Conservation (phyloP, 1,140 invertebrate species). For the Brachionus angularis region DNA sequence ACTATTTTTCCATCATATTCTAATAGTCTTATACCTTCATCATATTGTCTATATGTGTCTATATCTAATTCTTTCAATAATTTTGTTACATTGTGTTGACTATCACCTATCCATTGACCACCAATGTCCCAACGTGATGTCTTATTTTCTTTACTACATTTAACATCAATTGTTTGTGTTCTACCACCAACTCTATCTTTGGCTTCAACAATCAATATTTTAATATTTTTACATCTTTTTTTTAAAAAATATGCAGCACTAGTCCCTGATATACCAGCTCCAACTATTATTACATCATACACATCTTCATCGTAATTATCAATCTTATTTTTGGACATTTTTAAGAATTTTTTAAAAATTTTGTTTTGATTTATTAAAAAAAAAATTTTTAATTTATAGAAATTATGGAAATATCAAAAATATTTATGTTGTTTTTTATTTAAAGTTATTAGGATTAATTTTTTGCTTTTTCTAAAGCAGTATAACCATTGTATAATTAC, state of each 20-base stretch:
- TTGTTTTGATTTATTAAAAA: too few relatives aligned
- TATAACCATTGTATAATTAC: too few relatives aligned
- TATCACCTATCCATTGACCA: conserved; percentile 55
- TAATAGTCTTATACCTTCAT: conserved; percentile 53
- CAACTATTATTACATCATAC: conserved; percentile 53
- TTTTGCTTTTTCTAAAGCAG: too few relatives aligned
- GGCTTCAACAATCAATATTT: conserved; percentile 52
- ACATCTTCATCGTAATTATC: too few relatives aligned
- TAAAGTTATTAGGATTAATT: too few relatives aligned
- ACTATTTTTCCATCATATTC: conserved; percentile 48
- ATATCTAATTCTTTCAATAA: conserved; percentile 52
- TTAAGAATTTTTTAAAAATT: too few relatives aligned
- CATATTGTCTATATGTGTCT: conserved; percentile 52
- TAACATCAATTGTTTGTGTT: conserved; percentile 49
- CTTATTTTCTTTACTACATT: conserved; percentile 45
- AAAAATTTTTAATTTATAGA: too few relatives aligned
- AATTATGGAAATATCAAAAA: too few relatives aligned
- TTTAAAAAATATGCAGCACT: conserved; percentile 50
- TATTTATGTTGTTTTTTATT: too few relatives aligned
- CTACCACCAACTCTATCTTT: conserved; percentile 54
- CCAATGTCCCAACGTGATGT: conserved; percentile 53
- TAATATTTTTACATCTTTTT: conserved; percentile 48
- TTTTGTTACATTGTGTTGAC: conserved; percentile 51
- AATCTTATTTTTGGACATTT: too few relatives aligned
- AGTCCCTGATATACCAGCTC: conserved; percentile 54